phyloP scores from a whole-genome alignment of 2,113 vertebrate species.

The Alces alces region DNA sequence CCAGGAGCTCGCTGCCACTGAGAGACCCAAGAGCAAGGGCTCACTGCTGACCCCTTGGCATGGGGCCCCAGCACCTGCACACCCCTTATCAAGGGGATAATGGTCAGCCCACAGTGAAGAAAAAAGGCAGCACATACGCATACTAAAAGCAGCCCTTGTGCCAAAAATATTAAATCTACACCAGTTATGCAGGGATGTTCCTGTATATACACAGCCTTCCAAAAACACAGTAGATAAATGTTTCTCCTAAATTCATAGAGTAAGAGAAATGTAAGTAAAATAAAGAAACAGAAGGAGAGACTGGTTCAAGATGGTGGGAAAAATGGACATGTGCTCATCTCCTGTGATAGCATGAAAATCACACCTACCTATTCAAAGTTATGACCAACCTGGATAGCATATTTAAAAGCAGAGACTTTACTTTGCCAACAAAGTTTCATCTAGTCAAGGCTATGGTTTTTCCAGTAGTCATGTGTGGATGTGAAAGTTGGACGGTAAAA shows the following conservation, averaged over 20 bases:
- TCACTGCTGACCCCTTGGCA: background rate
- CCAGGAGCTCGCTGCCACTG: background rate
- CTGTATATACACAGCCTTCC: background rate
- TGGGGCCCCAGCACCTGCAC: too few species aligned
- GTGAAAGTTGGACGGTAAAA: too few species aligned
- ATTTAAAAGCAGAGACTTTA: too few species aligned
- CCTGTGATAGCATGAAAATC: too few species aligned
- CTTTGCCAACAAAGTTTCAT: too few species aligned
- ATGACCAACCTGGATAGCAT: too few species aligned
- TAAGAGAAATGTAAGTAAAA: background rate
- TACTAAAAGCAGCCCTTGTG: background rate
- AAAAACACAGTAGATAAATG: background rate
- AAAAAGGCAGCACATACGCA: background rate
- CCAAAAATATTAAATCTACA: background rate
- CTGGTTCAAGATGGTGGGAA: too few species aligned
- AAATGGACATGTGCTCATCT: too few species aligned
- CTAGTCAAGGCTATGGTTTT: too few species aligned
- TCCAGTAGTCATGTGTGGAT: too few species aligned
- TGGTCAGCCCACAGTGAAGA: background rate
- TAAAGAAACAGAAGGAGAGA: background rate
- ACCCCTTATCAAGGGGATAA: background rate
- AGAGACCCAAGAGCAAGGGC: background rate
- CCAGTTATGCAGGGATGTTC: background rate
- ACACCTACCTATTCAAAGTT: too few species aligned
- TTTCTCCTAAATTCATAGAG: background rate